Percentiles rank a stretch among this genome's conserved stretches.
These are phyloP conservation scores for Macrosiphum euphorbiae DNA, from an alignment of 2,888 invertebrate species.

Conservation along the genomic window DNA sequence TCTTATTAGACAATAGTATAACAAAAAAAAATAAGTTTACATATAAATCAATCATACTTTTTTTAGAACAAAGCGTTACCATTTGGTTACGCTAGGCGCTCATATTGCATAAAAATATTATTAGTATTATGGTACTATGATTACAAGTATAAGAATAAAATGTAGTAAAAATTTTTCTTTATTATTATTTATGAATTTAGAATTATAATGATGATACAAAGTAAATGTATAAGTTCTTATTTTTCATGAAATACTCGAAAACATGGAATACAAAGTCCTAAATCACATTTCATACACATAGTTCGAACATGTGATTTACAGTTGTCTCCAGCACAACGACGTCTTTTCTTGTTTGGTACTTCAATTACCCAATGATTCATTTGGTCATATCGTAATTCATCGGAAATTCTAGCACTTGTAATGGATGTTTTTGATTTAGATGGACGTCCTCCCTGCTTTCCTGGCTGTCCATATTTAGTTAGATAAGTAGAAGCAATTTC, in stretches of 20 bases:
- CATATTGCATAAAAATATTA: background rate
- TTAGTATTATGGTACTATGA: background rate
- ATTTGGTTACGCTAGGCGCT: background rate
- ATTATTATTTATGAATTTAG: background rate
- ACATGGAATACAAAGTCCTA: too few species aligned
- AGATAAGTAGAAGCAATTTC: constrained; percentile 39
- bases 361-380: background rate
- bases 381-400: background rate
- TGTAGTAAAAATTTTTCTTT: background rate
- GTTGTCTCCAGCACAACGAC: background rate
- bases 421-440: too few species aligned
- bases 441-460: background rate
- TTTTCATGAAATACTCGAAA: too few species aligned
- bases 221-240: too few species aligned
- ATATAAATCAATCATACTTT: background rate
- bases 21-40: background rate
- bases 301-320: background rate
- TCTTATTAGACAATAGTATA: background rate
- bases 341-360: constrained; percentile 22
- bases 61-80: background rate
- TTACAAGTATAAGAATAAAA: background rate
- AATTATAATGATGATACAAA: background rate
- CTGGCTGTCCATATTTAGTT: constrained; percentile 1
- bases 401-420: too few species aligned
- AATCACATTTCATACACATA: constrained; percentile 11